Evolutionary conservation across 2,113 vertebrate species (phyloP), one percentile per base, ranked within the genome.

Genomic region (Alexandromys fortis): DNA sequence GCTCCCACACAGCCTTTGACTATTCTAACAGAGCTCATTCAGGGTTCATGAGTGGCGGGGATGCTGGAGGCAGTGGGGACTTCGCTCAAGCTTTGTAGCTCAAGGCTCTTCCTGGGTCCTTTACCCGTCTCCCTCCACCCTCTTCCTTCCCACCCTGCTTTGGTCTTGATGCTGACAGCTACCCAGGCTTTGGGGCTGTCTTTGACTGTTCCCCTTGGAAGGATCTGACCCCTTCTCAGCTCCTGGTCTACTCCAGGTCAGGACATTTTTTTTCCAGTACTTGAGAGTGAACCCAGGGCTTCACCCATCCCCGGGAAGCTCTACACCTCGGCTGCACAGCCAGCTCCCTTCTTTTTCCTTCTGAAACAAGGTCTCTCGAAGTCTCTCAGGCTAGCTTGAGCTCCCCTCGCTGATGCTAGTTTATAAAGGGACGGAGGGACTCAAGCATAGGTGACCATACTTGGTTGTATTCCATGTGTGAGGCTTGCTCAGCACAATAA

Each of bases 11-110:
- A 16, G 67, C 3, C 73, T 38, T 47, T 16, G 10, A n/a, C 52
- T 30, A n/a, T 77, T 1, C 0, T n/a, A 22, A 5, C 1, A 1
- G 38, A 19, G 0, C 0, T 11, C 75, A 75, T 47, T 58, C 6
- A 17, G 52, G 65, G 7, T 35, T 65, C n/a, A 42, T 58, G 11
- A 30, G 42, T 81, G 9, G 1, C 5, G 6, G 17, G 55, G 30
- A 55, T 45, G 16, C 72, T n/a, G 77, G 58, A 3, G 17, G 61
- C 67, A 45, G 26, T 7, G 30, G 52, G 17, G 42, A 26, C 91
- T 24, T 45, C 21, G n/a, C 67, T 92, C 55, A 24, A 45, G 16
- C 7, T 22, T 67, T 26, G 24, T 28, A 47, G 70, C 26, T 68
- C 13, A 33, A 22, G 2, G 1, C 42, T 35, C 52, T 22, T 24